phyloP scores from a whole-genome alignment of 2,888 invertebrate genomes.

The Urechis unicinctus region DNA sequence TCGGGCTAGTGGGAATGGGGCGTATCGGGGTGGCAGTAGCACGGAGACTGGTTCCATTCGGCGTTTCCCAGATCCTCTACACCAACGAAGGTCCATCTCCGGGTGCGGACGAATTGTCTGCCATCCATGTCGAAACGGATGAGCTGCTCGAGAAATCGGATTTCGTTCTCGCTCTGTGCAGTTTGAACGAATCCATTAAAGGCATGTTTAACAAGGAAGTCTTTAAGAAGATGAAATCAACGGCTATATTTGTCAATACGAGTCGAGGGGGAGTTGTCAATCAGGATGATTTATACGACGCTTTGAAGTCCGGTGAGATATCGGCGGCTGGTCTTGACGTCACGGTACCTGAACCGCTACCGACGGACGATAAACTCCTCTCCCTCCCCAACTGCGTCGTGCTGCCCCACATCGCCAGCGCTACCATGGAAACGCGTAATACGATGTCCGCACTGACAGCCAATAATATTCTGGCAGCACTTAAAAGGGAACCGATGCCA shows the following conservation, averaged over 20 bases:
- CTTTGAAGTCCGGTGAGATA: slow-evolving; percentile 63
- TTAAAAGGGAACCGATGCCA: slow-evolving; percentile 67
- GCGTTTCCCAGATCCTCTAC: slow-evolving; percentile 68
- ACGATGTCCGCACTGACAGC: slow-evolving; percentile 74
- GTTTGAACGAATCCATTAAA: slow-evolving; percentile 72
- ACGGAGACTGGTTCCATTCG: slow-evolving; percentile 68
- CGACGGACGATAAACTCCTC: slow-evolving; percentile 69
- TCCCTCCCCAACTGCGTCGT: slow-evolving; percentile 75
- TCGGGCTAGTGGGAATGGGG: slow-evolving; percentile 54
- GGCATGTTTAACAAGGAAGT: slow-evolving; percentile 72
- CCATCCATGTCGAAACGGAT: slow-evolving; percentile 13
- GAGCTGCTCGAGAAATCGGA: slow-evolving; percentile 71
- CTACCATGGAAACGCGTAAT: slow-evolving; percentile 67
- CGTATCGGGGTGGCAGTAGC: slow-evolving; percentile 64
- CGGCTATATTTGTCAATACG: slow-evolving; percentile 80
- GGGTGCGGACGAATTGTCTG: slow-evolving; percentile 3
- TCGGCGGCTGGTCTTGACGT: slow-evolving; percentile 85
- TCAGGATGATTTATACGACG: slow-evolving; percentile 63
- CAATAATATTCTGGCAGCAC: slow-evolving; percentile 69
- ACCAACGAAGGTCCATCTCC: slow-evolving; percentile 8
- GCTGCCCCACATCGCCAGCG: slow-evolving; percentile 81
- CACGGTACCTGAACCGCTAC: slow-evolving; percentile 83
- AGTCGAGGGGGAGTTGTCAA: slow-evolving; percentile 59
- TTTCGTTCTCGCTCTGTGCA: slow-evolving; percentile 75
- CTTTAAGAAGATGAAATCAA: slow-evolving; percentile 79